Conservation (phyloP, 2,113 vertebrate species). For the Stegastes partitus region DNA sequence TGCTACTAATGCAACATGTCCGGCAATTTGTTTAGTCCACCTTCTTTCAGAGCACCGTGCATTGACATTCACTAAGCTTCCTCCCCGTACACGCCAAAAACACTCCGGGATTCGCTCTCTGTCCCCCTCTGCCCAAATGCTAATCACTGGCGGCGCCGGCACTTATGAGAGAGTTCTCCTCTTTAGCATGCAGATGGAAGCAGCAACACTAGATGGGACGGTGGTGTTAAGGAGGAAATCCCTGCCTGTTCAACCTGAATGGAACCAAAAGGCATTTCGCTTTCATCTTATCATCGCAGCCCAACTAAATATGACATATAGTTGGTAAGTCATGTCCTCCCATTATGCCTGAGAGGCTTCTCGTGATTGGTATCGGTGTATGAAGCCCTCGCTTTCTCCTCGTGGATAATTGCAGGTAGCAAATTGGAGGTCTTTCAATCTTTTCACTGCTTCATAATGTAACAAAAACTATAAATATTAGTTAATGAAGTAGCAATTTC, state of each 20-base stretch:
- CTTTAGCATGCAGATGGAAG: slow-evolving; percentile 78
- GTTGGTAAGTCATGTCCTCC: slow-evolving; percentile 30
- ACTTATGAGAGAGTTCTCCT: slow-evolving; percentile 65
- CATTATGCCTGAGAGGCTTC: slow-evolving; percentile 30
- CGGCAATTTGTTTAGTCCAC: slow-evolving; percentile 62
- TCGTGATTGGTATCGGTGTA: slow-evolving; percentile 10
- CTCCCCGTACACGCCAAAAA: slow-evolving; percentile 61
- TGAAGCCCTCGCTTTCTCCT: slow-evolving; percentile 6
- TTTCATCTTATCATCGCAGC: slow-evolving; percentile 50
- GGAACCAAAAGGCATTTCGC: slow-evolving; percentile 43
- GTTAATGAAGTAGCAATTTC: slow-evolving; percentile 20
- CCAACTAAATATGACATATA: slow-evolving; percentile 22
- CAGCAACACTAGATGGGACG: slow-evolving; percentile 51
- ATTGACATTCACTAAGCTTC: slow-evolving; percentile 69
- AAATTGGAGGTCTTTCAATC: slow-evolving; percentile 27
- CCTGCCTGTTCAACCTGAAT: slow-evolving; percentile 50
- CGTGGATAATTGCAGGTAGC: slow-evolving; percentile 9
- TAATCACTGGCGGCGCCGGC: slow-evolving; percentile 71
- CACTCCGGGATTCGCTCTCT: slow-evolving; percentile 64
- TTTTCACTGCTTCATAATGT: slow-evolving; percentile 15
- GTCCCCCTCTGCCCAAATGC: slow-evolving; percentile 70
- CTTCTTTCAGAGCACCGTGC: slow-evolving; percentile 54
- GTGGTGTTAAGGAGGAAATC: slow-evolving; percentile 48
- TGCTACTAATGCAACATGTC: slow-evolving; percentile 70
- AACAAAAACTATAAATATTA: slow-evolving; percentile 21